Evolutionary conservation across 2,113 vertebrate species (phyloP).

Genomic region (Boulengeromyrus knoepffleri): DNA sequence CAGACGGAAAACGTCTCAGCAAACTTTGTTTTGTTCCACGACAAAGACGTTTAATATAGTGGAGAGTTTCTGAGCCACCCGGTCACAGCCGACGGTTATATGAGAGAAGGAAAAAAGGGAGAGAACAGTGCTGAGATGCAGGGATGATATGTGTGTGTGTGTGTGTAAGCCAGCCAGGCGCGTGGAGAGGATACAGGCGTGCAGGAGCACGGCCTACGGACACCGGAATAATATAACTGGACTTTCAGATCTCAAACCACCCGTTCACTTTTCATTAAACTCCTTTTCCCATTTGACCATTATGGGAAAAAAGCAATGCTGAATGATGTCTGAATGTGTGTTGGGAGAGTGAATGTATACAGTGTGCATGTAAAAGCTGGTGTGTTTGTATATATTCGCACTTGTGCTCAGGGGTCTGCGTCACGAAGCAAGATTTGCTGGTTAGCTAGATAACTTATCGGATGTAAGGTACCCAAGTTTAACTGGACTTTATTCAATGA

Average conservation of each 20-base stretch:
- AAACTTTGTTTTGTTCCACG: slow-evolving; percentile 49
- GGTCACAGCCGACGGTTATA: not conserved
- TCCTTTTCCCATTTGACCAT: not conserved
- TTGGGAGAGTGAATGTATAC: not conserved
- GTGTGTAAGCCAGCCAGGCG: not conserved
- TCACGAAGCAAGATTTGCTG: not conserved
- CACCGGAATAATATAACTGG: not conserved
- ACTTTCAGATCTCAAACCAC: not conserved
- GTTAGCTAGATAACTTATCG: not conserved
- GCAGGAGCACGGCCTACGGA: too few species aligned
- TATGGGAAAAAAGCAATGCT: not conserved
- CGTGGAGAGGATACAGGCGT: not conserved
- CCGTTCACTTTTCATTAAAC: not conserved
- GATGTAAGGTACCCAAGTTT: not conserved
- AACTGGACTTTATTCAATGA: not conserved
- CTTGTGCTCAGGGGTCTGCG: not conserved
- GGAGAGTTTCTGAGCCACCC: too few species aligned
- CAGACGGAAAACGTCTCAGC: slow-evolving; percentile 59
- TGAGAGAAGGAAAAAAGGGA: not conserved
- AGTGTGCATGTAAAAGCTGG: not conserved
- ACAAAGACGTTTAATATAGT: slow-evolving; percentile 26
- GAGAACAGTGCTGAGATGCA: not conserved
- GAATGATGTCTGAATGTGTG: not conserved
- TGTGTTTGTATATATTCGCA: not conserved
- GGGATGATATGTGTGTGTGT: not conserved